Percentiles rank a stretch among this genome's conserved stretches.
These are phyloP conservation scores for Mamestra brassicae DNA, from an alignment of 2,888 invertebrate genomes.

Conservation along the genomic window DNA sequence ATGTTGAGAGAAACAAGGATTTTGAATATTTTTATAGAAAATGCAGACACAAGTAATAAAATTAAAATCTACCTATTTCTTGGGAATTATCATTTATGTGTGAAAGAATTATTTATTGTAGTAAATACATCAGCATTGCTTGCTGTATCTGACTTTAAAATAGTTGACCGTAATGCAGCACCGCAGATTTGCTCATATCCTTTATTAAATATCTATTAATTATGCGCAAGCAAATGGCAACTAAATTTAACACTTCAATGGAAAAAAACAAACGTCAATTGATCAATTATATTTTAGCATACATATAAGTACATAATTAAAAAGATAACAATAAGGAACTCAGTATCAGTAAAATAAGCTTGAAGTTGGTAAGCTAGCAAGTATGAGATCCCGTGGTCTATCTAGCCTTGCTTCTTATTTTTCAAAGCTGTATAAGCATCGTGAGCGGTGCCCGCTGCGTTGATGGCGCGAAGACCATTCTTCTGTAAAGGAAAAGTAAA, in stretches of 20 bases:
- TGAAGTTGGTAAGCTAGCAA: background rate
- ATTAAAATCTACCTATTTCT: too few species aligned
- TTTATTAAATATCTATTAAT: too few species aligned
- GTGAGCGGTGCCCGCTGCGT: constrained; percentile 54
- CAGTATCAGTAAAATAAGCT: background rate
- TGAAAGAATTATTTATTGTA: too few species aligned
- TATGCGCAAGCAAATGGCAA: too few species aligned
- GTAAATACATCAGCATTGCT: too few species aligned
- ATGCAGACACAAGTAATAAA: too few species aligned
- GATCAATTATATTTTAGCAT: constrained; percentile 23
- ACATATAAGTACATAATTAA: background rate
- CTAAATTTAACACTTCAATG: background rate
- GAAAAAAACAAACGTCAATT: background rate
- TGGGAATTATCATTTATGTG: too few species aligned
- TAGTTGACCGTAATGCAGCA: too few species aligned
- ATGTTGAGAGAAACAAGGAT: too few species aligned
- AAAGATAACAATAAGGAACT: background rate
- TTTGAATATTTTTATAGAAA: too few species aligned
- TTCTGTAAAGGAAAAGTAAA: constrained; percentile 45
- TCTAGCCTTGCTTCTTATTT: constrained; percentile 49
- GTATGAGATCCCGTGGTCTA: background rate
- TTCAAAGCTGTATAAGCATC: constrained; percentile 52
- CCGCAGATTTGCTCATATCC: too few species aligned
- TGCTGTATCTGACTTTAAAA: too few species aligned
- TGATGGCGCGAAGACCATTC: constrained; percentile 49